Evolutionary conservation across 2,797 vertebrate genomes (phyloP), one percentile per base, ranked within the genome.

Genomic region (Halcyon badia): DNA sequence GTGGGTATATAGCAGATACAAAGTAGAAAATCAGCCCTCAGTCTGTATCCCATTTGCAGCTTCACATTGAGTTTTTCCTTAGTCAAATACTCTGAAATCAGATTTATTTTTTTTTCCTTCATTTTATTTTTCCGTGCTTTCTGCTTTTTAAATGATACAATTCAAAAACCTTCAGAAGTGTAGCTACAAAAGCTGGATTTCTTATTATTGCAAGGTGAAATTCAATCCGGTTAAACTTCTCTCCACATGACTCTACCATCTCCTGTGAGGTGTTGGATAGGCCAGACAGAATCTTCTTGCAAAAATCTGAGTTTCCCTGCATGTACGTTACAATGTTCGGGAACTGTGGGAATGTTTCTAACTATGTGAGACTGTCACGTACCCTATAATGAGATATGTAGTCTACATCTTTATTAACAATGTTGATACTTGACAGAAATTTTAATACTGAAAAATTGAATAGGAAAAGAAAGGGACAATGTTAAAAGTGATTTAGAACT

Each of bases 171-270:
- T 86, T 93, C 42, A 56, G 22, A 88, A 42, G 8, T 17, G 6
- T n/a, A 78, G 44, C 20, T 64, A 57, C 44, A 88, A 78, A 95
- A 90, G 26, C 35, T 71, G 54, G 5, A 52, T 75, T 80, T 86
- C 25, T 80, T 73, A 42, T 83, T 77, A 42, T 18, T 49, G 66
- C 1, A 6, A 57, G 41, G 37, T 61, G 41, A 81, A 92, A 72
- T 35, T 52, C 20, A 61, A 41, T 30, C 5, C n/a, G 35, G 15
- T 52, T 41, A 57, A 79, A 11, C 3, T 84, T 65, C 69, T 57
- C 10, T 73, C 56, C 31, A 17, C 25, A 51, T 24, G 51, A 70
- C 24, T 78, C 64, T 82, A 51, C 44, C 33, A 60, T 20, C 22
- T 48, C 6, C 41, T 65, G 20, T 69, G 66, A 90, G n/a, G 20